phyloP scores from a whole-genome alignment of 2,797 vertebrate genomes.

The Leucoraja ocellata region DNA sequence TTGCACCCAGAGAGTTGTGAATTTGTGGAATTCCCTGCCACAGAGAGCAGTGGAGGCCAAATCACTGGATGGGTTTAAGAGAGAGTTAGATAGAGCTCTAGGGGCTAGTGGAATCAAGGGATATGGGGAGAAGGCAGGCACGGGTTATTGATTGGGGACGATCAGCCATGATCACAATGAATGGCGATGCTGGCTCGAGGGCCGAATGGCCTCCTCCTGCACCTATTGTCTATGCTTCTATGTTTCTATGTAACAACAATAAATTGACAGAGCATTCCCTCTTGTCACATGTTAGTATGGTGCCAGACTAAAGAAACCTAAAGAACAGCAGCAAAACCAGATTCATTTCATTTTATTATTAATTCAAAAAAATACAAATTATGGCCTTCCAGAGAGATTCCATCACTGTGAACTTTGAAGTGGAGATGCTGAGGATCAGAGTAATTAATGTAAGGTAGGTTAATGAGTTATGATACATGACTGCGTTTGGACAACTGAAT shows the following conservation, averaged over 20 bases:
- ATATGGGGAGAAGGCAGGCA: too few relatives aligned
- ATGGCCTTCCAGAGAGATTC: background rate
- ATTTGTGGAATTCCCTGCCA: too few relatives aligned
- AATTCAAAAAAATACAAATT: background rate
- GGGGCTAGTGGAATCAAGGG: too few relatives aligned
- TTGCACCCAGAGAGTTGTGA: too few relatives aligned
- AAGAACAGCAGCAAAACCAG: background rate
- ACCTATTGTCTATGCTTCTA: too few relatives aligned
- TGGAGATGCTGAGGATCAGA: background rate
- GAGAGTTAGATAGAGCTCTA: too few relatives aligned
- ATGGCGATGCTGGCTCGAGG: too few relatives aligned
- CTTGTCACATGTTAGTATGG: background rate
- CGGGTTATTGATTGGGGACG: too few relatives aligned
- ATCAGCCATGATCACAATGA: too few relatives aligned
- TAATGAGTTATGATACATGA: background rate
- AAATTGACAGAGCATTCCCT: background rate
- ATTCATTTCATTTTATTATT: background rate
- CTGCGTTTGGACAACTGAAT: background rate
- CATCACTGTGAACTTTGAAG: background rate
- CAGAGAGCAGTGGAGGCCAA: too few relatives aligned
- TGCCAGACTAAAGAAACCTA: background rate
- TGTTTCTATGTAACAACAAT: background rate
- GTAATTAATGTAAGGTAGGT: background rate
- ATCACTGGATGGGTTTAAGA: too few relatives aligned
- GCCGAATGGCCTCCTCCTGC: too few relatives aligned